Evolutionary conservation across 2,797 vertebrate genomes (phyloP).

Genomic region (Neosilurus hyrtlii): DNA sequence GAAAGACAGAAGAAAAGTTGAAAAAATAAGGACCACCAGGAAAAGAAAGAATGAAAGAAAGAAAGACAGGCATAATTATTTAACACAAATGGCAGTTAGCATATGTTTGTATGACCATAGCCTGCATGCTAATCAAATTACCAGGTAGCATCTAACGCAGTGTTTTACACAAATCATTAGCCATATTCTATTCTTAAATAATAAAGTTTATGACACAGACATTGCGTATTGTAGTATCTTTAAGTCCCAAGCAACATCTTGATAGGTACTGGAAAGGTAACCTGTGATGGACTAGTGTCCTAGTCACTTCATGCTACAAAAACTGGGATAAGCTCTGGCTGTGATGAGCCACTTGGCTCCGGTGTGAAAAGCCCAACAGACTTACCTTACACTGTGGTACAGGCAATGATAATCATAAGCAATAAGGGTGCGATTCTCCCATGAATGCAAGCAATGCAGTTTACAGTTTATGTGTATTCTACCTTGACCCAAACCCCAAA

Average conservation of each 20-base stretch:
- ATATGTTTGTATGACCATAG: not conserved
- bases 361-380: too few species aligned
- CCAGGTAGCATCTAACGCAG: not conserved
- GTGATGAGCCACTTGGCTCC: too few species aligned
- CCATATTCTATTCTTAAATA: not conserved
- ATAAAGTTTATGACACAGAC: not conserved
- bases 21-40: not conserved
- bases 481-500: too few species aligned
- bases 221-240: not conserved
- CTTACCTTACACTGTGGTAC: too few species aligned
- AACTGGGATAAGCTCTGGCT: too few species aligned
- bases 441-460: too few species aligned
- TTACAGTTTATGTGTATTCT: too few species aligned
- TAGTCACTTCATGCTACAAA: too few species aligned
- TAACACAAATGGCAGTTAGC: not conserved
- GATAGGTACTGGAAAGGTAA: too few species aligned
- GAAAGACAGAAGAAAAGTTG: conserved; percentile 2
- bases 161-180: not conserved
- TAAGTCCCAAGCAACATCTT: too few species aligned
- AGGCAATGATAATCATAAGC: not conserved
- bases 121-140: not conserved
- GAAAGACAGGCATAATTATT: not conserved
- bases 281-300: too few species aligned
- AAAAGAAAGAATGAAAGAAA: conserved; percentile 3
- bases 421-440: not conserved